Evolutionary conservation across 2,797 vertebrate genomes (phyloP).

Genomic region (Megaceryle alcyon): DNA sequence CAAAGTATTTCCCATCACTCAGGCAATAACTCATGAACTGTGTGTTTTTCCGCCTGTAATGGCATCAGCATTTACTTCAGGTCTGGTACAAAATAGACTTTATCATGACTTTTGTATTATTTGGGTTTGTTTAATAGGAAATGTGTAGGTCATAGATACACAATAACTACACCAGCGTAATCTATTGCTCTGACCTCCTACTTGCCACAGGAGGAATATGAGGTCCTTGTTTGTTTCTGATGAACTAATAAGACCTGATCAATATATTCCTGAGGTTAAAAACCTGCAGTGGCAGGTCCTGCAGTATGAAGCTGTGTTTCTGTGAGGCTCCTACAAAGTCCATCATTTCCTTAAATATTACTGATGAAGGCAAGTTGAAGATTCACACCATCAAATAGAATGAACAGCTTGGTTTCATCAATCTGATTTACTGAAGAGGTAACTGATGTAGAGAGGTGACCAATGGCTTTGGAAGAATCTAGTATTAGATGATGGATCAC

Average conservation of each 20-base stretch:
- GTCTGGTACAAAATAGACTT: background rate
- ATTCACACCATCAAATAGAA: background rate
- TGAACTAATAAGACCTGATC: background rate
- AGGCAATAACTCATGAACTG: background rate
- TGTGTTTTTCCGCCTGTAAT: background rate
- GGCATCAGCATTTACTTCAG: background rate
- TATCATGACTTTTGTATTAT: background rate
- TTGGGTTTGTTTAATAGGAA: background rate
- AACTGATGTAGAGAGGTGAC: background rate
- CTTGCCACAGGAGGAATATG: background rate
- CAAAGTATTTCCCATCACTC: background rate
- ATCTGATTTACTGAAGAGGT: background rate
- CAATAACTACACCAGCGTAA: background rate
- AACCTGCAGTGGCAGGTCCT: background rate
- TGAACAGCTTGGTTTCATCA: background rate
- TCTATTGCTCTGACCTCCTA: background rate
- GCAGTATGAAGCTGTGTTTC: background rate
- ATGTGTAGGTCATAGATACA: background rate
- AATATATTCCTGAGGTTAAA: background rate
- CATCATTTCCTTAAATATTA: background rate
- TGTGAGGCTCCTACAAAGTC: background rate
- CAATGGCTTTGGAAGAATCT: background rate
- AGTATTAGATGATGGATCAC: background rate
- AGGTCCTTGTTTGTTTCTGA: background rate
- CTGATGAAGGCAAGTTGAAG: background rate